A percentile compares a stretch with the other conserved stretches of the same genome.
These are phyloP conservation scores for Thera obeliscata DNA, from an alignment of 2,888 invertebrate genomes.

Conservation along the genomic window DNA sequence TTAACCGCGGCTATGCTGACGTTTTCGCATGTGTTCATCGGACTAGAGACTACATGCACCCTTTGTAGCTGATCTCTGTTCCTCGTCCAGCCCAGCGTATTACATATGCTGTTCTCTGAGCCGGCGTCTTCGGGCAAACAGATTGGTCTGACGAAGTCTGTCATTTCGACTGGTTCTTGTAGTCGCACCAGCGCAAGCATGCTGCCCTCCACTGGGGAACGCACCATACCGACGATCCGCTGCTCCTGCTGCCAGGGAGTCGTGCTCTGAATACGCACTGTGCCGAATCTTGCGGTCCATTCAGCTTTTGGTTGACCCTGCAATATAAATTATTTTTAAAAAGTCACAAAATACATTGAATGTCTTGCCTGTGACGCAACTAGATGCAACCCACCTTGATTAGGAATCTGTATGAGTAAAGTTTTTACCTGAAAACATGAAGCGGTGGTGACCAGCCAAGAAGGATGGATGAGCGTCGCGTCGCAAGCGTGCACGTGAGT, in stretches of 20 bases:
- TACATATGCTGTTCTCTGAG: conserved; percentile 84
- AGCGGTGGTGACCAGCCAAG: conserved; percentile 94
- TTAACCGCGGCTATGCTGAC: conserved; percentile 93
- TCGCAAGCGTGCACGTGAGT: conserved; percentile 95
- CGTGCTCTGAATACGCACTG: conserved; percentile 89
- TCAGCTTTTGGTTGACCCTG: conserved; percentile 93
- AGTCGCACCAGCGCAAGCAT: conserved; percentile 92
- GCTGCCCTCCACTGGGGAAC: conserved; percentile 95
- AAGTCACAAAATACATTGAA: no score
- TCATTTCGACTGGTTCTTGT: conserved; percentile 89
- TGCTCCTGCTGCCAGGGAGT: conserved; percentile 95
- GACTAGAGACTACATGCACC: conserved; percentile 89
- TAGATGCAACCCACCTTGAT: no score
- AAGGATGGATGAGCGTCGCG: conserved; percentile 91
- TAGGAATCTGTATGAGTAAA: no score
- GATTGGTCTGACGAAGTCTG: conserved; percentile 93
- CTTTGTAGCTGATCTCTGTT: conserved; percentile 93
- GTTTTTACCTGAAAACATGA: conserved; percentile 89
- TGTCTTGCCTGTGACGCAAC: no score
- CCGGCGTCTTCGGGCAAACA: conserved; percentile 88
- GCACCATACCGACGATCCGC: conserved; percentile 93
- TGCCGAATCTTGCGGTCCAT: conserved; percentile 92
- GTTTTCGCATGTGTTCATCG: conserved; percentile 93
- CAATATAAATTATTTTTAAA: conserved; percentile 14
- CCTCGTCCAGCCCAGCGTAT: conserved; percentile 94